A percentile compares a stretch with the other conserved stretches of the same genome.
phyloP scores from a whole-genome alignment of 2,888 invertebrate genomes.

The Autographa gamma region DNA sequence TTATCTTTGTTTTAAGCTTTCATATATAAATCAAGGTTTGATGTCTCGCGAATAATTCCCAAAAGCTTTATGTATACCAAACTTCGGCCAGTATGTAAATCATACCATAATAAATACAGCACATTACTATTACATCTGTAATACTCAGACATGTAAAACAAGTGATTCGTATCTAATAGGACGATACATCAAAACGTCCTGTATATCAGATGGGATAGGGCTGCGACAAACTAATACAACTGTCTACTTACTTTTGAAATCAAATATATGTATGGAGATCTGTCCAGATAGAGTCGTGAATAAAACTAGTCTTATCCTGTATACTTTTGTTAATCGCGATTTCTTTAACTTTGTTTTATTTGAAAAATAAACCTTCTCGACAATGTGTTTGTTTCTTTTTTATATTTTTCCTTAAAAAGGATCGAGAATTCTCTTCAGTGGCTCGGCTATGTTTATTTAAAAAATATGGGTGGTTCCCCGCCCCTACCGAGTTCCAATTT shows the following conservation, averaged over 20 bases:
- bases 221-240: conserved; percentile 25
- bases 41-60: conserved; percentile 42
- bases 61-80: conserved; percentile 32
- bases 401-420: neutral
- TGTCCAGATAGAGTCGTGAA: conserved; percentile 50
- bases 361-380: neutral
- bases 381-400: neutral
- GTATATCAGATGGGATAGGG: conserved; percentile 61
- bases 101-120: conserved; percentile 58
- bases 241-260: conserved; percentile 40
- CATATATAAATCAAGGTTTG: conserved; percentile 43
- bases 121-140: conserved; percentile 62
- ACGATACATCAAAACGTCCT: conserved; percentile 78
- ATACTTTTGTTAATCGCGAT: conserved; percentile 10
- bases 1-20: conserved; percentile 25
- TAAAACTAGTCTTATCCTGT: conserved; percentile 34
- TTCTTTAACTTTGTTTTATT: conserved; percentile 5
- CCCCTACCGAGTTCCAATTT: conserved; percentile 49
- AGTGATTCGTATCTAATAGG: conserved; percentile 76
- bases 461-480: conserved; percentile 13
- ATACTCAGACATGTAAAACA: conserved; percentile 65
- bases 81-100: conserved; percentile 40
- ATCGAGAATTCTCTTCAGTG: neutral
- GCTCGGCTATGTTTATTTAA: neutral
- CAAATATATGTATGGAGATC: conserved; percentile 43